Percentiles rank a stretch among this genome's conserved stretches.
These are phyloP conservation scores for Uria aalge DNA, from an alignment of 2,113 vertebrate genomes.

Conservation along the genomic window DNA sequence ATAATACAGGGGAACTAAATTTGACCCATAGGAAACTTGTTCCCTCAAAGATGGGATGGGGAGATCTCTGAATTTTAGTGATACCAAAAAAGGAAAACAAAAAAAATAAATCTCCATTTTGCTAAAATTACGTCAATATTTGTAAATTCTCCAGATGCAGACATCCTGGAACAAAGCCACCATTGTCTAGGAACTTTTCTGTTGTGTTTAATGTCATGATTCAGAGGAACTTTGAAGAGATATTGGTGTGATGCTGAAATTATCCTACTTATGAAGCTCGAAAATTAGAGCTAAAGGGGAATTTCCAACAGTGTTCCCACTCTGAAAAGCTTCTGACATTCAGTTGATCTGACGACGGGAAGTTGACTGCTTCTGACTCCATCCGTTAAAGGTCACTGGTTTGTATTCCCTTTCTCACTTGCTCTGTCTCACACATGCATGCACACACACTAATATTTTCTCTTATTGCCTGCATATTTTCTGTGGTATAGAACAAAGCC, in stretches of 20 bases:
- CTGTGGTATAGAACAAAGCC: neutral
- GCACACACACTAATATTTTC: conserved; percentile 44
- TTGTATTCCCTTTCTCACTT: neutral
- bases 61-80: neutral
- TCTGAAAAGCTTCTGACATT: conserved; percentile 21
- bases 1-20: neutral
- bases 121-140: neutral
- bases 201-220: neutral
- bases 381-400: conserved; percentile 43
- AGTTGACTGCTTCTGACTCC: conserved; percentile 33
- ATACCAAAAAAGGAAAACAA: neutral
- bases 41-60: neutral
- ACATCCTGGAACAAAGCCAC: neutral
- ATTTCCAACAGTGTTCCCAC: neutral
- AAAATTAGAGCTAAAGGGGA: neutral
- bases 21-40: fast-evolving
- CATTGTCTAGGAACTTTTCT: neutral
- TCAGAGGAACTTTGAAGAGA: neutral
- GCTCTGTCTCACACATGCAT: neutral
- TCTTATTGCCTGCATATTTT: conserved; percentile 51
- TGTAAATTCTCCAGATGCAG: neutral
- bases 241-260: neutral
- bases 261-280: neutral
- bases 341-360: conserved; percentile 8
- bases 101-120: neutral